Conservation (phyloP, 2,113 vertebrate species). For the Odontesthes bonariensis region DNA sequence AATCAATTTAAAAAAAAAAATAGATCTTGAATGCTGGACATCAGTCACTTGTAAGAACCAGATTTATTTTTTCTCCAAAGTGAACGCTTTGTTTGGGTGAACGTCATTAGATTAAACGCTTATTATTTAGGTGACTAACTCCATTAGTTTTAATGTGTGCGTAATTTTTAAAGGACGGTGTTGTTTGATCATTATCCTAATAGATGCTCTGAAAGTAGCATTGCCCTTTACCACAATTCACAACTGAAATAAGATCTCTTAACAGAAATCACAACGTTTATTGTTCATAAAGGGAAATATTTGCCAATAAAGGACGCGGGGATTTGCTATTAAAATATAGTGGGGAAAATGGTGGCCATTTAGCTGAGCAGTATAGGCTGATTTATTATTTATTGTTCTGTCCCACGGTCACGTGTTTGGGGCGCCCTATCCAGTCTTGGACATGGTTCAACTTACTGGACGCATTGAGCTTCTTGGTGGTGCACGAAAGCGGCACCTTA, state of each 20-base stretch:
- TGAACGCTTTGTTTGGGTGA: not conserved
- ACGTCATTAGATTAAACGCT: conserved; percentile 12
- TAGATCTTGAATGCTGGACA: not conserved
- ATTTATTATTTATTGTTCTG: conserved; percentile 99
- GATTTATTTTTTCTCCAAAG: not conserved
- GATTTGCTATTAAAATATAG: conserved; percentile 97
- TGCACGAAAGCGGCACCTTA: conserved; percentile 91
- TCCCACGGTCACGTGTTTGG: conserved; percentile 90
- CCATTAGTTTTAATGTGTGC: conserved; percentile 23
- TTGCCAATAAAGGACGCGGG: conserved; percentile 91
- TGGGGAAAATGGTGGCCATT: conserved; percentile 95
- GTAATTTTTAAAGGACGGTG: not conserved
- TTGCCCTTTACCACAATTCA: not conserved
- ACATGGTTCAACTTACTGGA: conserved; percentile 94
- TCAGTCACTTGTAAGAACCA: not conserved
- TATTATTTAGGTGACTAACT: conserved; percentile 30
- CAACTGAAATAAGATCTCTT: conserved; percentile 42
- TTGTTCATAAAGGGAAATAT: conserved; percentile 88
- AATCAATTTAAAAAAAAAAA: conserved; percentile 23
- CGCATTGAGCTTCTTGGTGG: conserved; percentile 88
- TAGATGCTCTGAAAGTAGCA: conserved; percentile 22
- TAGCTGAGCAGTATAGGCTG: conserved; percentile 91
- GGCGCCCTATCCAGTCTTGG: conserved; percentile 91
- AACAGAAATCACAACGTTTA: conserved; percentile 85
- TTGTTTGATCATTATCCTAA: conserved; percentile 41